Base-by-base conservation (phyloP, 2,797 vertebrate genomes). In the Poecilia wingei region DNA sequence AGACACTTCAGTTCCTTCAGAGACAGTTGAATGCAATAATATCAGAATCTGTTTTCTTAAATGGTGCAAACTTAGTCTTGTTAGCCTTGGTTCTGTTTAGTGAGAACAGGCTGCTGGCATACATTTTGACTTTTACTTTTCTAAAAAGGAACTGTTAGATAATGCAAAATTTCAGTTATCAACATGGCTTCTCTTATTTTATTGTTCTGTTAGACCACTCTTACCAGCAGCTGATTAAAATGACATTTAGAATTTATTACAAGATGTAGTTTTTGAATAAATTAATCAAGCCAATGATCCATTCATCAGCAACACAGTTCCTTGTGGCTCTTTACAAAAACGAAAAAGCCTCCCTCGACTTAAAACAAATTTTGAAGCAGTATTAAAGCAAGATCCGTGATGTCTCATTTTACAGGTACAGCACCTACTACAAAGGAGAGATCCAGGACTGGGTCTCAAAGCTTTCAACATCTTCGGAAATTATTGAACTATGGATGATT, bases 371-470 rank as follows among this genome's bases (percentile, higher is more conserved):
- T 25, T 25, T 68, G 36, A 41, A 12, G 10, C 57, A 28, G 28
- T 61, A 33, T 61, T 31, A 33, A 61, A 33, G 13, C 9, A 22
- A 51, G 7, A 49, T 59, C 36, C 51, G 33, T 75, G 31, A 39
- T 57, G 16, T 75, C 41, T 78, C 70, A 25, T 59, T 91, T 51
- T 92, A 81, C 88, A 98, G 97, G 81, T 98, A 97, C 90, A 97
- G 97, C 76, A 87, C 94, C 47, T 97, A 93, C 6, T 98, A 97
- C 91, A 98, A 97, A 93, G 81, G 88, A 39, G 96, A 97, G 81
- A 98, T 98, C 86, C 97, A 98, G 87, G 97, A 97, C 51, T 98
- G 97, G 98, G 94, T 98, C 41, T 96, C 95, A 22, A 95, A 95
- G 74, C 95, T 98, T 81, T 97, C 97, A 77, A 97, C 90, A 82